Conservation (phyloP, 1,140 invertebrate species). For the Arctopsyche grandis region DNA sequence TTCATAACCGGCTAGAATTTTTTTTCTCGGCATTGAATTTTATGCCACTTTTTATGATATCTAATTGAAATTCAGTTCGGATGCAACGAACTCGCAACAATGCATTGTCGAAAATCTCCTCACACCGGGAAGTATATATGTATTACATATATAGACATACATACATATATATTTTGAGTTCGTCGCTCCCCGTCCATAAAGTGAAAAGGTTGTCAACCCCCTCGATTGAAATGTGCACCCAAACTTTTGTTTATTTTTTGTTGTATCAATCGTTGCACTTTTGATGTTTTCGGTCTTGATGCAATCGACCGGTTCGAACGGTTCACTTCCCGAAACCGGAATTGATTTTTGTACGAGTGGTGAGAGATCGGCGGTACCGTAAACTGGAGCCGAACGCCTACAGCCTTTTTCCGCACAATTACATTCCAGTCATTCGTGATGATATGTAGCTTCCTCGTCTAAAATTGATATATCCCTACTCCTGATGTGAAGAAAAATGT, state of each 20-base stretch:
- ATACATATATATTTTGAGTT: not conserved
- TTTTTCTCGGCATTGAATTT: too few relatives aligned
- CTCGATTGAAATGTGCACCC: not conserved
- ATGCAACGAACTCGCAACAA: too few relatives aligned
- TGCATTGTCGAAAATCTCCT: too few relatives aligned
- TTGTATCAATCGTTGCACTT: not conserved
- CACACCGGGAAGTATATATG: not conserved
- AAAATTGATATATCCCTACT: not conserved
- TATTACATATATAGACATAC: too few relatives aligned
- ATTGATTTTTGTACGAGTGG: not conserved
- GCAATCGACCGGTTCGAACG: conserved; percentile 5
- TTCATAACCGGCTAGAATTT: too few relatives aligned
- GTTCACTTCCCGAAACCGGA: not conserved
- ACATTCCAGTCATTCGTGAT: not conserved
- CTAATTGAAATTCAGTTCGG: too few relatives aligned
- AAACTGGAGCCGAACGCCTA: not conserved
- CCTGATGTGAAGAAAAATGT: not conserved
- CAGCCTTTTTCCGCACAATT: not conserved
- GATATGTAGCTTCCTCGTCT: not conserved
- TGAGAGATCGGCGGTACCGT: not conserved
- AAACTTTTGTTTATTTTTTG: not conserved
- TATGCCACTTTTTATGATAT: too few relatives aligned
- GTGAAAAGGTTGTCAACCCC: not conserved
- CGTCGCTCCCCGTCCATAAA: not conserved
- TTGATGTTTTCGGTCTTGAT: not conserved